Evolutionary conservation across 2,797 vertebrate genomes (phyloP).

Genomic region (Capromys pilorides): DNA sequence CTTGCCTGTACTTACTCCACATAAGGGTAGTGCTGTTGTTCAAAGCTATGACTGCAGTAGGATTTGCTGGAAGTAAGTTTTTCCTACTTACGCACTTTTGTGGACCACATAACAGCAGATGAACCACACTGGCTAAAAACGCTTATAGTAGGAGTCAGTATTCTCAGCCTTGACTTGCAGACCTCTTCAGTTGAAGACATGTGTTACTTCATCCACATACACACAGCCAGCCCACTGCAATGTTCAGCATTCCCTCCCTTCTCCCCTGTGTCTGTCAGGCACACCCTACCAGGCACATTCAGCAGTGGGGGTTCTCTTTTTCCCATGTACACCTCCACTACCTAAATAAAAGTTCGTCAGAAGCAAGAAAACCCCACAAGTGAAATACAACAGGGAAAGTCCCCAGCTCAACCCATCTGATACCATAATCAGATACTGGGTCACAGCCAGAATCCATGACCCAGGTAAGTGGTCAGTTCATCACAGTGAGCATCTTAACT

Average conservation of each 20-base stretch:
- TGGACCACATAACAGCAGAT: not conserved
- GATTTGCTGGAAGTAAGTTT: not conserved
- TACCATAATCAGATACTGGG: not conserved
- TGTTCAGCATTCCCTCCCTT: not conserved
- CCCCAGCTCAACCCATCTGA: not conserved
- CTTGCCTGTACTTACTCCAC: rapidly evolving
- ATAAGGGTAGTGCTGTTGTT: too few species aligned
- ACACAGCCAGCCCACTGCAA: not conserved
- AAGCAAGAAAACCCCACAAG: not conserved
- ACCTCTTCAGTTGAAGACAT: not conserved
- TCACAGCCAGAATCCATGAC: not conserved
- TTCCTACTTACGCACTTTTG: not conserved
- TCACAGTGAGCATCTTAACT: not conserved
- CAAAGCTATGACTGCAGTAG: rapidly evolving
- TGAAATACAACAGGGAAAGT: not conserved
- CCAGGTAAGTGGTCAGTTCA: not conserved
- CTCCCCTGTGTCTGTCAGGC: not conserved
- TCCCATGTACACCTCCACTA: not conserved
- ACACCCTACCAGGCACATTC: not conserved
- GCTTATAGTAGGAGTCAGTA: not conserved
- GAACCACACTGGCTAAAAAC: not conserved
- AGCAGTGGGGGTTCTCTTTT: not conserved
- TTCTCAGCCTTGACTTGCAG: not conserved
- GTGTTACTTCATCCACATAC: rapidly evolving
- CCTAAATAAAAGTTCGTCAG: not conserved